Conservation (phyloP, 2,113 vertebrate genomes). For the Elephantulus edwardii region DNA sequence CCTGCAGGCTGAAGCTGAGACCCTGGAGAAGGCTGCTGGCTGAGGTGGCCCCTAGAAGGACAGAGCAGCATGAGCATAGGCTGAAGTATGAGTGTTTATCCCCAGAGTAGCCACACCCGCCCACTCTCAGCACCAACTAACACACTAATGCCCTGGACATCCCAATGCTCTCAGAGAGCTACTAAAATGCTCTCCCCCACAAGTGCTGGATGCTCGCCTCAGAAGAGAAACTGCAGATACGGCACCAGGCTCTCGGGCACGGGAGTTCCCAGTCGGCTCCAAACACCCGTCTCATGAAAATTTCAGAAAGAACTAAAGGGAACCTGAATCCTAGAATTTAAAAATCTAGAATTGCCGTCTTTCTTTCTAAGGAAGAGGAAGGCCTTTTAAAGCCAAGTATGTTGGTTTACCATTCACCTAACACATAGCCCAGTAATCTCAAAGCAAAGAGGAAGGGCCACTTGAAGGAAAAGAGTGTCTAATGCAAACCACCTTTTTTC, state of each 20-base stretch:
- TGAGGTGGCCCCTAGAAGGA: slow-evolving; percentile 87
- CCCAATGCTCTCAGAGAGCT: neutral
- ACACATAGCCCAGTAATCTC: neutral
- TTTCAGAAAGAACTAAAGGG: slow-evolving; percentile 17
- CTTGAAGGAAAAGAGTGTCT: neutral
- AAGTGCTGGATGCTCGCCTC: neutral
- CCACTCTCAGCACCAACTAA: neutral
- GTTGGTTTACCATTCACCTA: neutral
- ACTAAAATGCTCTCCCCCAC: neutral
- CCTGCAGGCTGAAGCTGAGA: slow-evolving; percentile 98
- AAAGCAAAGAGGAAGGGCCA: neutral
- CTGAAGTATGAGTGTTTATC: neutral
- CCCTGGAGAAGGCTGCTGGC: slow-evolving; percentile 98
- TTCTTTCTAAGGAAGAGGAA: slow-evolving; percentile 32
- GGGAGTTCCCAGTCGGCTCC: neutral
- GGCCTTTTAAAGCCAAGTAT: neutral
- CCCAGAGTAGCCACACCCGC: neutral
- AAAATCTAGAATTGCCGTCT: neutral
- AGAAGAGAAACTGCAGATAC: neutral
- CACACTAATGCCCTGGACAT: neutral
- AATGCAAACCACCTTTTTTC: neutral
- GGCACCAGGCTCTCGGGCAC: neutral
- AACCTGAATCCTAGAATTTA: neutral
- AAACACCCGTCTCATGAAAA: neutral
- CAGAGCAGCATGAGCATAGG: neutral